Evolutionary conservation across 2,888 invertebrate species (phyloP).

Genomic region (Pachydiplax longipennis): DNA sequence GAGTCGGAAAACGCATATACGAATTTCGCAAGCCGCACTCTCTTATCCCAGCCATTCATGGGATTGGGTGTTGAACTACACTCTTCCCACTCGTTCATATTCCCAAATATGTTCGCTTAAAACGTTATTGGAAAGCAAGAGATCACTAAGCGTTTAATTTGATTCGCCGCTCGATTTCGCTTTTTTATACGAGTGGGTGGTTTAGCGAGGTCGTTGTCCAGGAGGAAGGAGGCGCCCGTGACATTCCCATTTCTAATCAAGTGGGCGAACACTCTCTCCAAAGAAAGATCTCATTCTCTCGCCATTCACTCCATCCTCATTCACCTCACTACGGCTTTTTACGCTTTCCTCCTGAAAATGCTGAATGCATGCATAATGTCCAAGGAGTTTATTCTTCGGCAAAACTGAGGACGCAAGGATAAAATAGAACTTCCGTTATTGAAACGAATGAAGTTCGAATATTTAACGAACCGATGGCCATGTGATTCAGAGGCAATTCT

Average conservation of each 20-base stretch:
- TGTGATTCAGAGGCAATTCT: no score
- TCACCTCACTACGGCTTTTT: background rate
- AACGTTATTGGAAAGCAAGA: background rate
- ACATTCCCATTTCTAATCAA: background rate
- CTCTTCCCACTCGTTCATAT: background rate
- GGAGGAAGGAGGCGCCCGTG: background rate
- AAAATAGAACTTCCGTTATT: no score
- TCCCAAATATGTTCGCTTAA: background rate
- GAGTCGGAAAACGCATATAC: no score
- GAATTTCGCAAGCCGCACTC: background rate
- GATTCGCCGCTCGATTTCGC: background rate
- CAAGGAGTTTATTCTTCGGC: no score
- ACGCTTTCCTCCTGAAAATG: no score
- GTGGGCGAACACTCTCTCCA: conserved; percentile 3
- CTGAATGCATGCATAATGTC: no score
- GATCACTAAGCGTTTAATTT: background rate
- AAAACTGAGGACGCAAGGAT: no score
- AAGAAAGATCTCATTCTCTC: background rate
- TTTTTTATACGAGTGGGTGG: background rate
- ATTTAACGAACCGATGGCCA: no score
- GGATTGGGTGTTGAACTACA: background rate
- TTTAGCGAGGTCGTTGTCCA: conserved; percentile 23
- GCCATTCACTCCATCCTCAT: background rate
- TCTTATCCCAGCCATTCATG: background rate
- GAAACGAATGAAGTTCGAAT: no score